phyloP scores from a whole-genome alignment of 1,140 invertebrate genomes.

The Planococcus citri region DNA sequence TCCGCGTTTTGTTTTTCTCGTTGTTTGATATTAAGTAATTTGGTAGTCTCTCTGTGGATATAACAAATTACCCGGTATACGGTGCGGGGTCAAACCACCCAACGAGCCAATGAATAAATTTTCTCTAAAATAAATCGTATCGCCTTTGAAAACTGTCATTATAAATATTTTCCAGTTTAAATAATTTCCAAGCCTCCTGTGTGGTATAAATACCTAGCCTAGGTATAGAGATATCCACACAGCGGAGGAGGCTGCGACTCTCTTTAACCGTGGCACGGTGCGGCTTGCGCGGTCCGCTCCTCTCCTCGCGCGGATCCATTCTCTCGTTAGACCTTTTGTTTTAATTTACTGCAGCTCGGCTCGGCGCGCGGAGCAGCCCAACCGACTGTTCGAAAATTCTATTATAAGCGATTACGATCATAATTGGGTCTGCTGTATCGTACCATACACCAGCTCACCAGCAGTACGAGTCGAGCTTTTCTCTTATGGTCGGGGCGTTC shows the following conservation, averaged over 20 bases:
- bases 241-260: too few species aligned
- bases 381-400: not conserved
- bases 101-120: conserved; percentile 18
- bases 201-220: conserved; percentile 14
- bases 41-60: not conserved
- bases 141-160: conserved; percentile 19
- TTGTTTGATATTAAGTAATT: not conserved
- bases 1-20: too few species aligned
- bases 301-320: too few species aligned
- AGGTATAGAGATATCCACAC: not conserved
- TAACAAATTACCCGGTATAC: conserved; percentile 1
- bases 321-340: conserved; percentile 16
- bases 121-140: conserved; percentile 10
- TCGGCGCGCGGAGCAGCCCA: too few species aligned
- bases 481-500: too few species aligned
- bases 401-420: conserved; percentile 16
- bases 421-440: not conserved
- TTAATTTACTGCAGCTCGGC: conserved; percentile 5
- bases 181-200: conserved; percentile 16
- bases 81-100: not conserved
- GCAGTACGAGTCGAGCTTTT: too few species aligned
- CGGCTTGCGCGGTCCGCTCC: too few species aligned
- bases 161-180: conserved; percentile 19
- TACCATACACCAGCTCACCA: too few species aligned
- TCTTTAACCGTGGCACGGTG: not conserved